These are phyloP conservation scores for Nymphalis io DNA, from an alignment of 1,140 invertebrate species.

Conservation along the genomic window DNA sequence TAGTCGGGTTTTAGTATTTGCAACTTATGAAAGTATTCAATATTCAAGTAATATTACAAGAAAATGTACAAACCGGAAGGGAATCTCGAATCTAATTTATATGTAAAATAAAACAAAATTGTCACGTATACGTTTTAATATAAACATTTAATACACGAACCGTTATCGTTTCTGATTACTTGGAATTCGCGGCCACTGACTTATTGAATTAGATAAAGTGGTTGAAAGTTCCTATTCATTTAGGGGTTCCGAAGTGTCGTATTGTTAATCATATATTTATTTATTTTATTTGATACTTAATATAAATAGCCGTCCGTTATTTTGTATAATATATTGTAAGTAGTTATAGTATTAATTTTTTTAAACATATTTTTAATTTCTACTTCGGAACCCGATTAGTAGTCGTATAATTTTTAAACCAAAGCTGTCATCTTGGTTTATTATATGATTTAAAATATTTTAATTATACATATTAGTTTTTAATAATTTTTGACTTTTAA, in stretches of 20 bases:
- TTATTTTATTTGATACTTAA: conserved; percentile 27
- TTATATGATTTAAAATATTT: background rate
- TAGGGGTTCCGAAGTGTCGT: conserved; percentile 32
- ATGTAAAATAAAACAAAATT: background rate
- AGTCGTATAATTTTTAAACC: conserved; percentile 10
- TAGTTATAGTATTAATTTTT: conserved; percentile 11
- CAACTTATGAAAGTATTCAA: background rate
- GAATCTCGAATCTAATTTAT: background rate
- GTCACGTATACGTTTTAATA: background rate
- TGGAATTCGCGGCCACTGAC: conserved; percentile 52
- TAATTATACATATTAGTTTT: too few species aligned
- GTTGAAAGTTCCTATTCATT: conserved; percentile 71
- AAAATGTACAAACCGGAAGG: background rate
- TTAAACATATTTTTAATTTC: conserved; percentile 3
- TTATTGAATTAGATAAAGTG: conserved; percentile 48
- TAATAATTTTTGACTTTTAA: too few species aligned
- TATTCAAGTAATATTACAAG: background rate
- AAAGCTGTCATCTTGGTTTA: background rate
- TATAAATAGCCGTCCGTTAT: conserved; percentile 32
- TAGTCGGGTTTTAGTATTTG: too few species aligned
- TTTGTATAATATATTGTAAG: conserved; percentile 35
- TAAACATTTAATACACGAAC: background rate
- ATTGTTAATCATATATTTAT: conserved; percentile 28
- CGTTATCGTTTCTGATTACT: conserved; percentile 7
- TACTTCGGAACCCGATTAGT: conserved; percentile 8